Percentiles rank a stretch among this genome's conserved stretches.
Conservation (phyloP, 2,797 vertebrate species). For the Pterois miles region DNA sequence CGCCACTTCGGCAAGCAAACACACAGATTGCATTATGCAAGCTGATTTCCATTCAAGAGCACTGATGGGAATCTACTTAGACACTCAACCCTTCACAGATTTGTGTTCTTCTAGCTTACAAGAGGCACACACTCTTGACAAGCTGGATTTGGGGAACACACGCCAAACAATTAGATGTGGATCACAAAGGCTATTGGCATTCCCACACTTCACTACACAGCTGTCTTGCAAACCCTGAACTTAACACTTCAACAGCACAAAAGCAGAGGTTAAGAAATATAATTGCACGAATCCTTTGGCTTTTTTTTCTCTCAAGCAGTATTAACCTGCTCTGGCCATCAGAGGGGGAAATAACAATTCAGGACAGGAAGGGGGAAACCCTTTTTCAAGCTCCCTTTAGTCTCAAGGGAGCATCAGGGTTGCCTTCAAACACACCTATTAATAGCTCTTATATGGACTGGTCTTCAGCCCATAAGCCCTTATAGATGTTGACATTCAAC, state of each 20-base stretch:
- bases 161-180: conserved; percentile 9
- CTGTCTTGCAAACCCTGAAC: neutral
- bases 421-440: conserved; percentile 40
- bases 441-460: conserved; percentile 6
- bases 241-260: conserved; percentile 2
- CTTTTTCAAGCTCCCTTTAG: neutral
- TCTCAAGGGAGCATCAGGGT: conserved; percentile 2
- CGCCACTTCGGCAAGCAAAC: conserved; percentile 33
- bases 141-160: conserved; percentile 3
- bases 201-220: conserved; percentile 16
- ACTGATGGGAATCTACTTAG: conserved; percentile 26
- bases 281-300: neutral
- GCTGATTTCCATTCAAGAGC: conserved; percentile 30
- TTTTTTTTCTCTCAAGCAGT: neutral
- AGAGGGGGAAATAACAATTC: neutral
- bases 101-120: neutral
- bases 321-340: neutral
- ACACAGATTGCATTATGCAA: conserved; percentile 23
- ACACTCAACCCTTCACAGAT: conserved; percentile 5
- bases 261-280: conserved; percentile 5
- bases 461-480: neutral
- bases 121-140: neutral
- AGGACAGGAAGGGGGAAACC: neutral
- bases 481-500: conserved; percentile 2
- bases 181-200: conserved; percentile 21